Evolutionary conservation across 2,113 vertebrate species (phyloP).

Genomic region (Calidris pygmaea): DNA sequence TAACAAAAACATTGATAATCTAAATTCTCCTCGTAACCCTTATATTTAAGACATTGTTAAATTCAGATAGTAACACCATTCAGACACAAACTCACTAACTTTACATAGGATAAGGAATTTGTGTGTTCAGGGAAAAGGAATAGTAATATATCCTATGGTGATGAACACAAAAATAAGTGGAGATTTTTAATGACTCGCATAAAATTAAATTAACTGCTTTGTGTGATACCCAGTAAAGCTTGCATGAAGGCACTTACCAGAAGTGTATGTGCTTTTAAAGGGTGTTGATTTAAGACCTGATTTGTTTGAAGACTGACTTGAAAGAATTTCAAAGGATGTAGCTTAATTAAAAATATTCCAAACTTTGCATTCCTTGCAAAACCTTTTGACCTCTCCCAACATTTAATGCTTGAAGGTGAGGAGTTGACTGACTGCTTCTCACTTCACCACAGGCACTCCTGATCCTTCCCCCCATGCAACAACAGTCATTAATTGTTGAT

Average conservation of each 20-base stretch:
- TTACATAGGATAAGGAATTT: background rate
- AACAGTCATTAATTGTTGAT: slow-evolving; percentile 38
- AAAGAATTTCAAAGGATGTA: slow-evolving; percentile 67
- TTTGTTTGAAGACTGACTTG: slow-evolving; percentile 62
- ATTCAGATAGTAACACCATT: background rate
- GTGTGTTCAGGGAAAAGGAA: background rate
- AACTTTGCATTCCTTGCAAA: slow-evolving; percentile 69
- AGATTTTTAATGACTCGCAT: background rate
- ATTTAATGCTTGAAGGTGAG: slow-evolving; percentile 66
- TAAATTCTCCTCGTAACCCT: background rate
- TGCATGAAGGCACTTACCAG: background rate
- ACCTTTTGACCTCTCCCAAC: slow-evolving; percentile 74
- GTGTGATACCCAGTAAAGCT: background rate
- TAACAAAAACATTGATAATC: slow-evolving; percentile 6
- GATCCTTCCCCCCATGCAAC: slow-evolving; percentile 31
- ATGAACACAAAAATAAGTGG: background rate
- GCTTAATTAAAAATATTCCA: slow-evolving; percentile 62
- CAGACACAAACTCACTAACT: background rate
- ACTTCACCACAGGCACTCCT: slow-evolving; percentile 66
- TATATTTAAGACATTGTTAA: background rate
- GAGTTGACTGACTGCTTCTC: slow-evolving; percentile 65
- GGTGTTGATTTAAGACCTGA: slow-evolving; percentile 55
- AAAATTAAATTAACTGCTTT: background rate
- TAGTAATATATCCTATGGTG: background rate
- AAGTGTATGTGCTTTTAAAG: slow-evolving; percentile 28